Evolutionary conservation across 2,888 invertebrate genomes (phyloP), one percentile per base, ranked within the genome.

Genomic region (Drosophila acutilabella): DNA sequence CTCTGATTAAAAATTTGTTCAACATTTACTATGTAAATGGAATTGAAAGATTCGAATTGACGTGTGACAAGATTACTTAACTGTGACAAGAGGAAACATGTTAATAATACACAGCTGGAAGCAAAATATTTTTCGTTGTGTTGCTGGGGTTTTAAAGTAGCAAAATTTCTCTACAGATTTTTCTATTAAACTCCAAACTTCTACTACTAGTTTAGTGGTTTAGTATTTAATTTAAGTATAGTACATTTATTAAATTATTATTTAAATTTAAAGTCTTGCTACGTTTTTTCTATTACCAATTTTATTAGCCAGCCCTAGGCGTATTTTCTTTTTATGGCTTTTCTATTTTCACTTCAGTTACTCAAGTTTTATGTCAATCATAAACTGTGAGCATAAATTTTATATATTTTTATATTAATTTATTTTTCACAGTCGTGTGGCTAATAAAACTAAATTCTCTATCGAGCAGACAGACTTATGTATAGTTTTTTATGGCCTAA

Each of bases 1-100:
- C 57, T 48, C 45, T 57, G 64, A 68, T 68, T 68, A 68, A 64
- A 61, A 68, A 48, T 41, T 7, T 69, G 64, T 57, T 67, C n/a
- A 60, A 33, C 33, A 26, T 62, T 51, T 48, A 50, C 44, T 60
- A 57, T 59, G 62, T 62, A 53, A 64, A 77, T 75, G 78, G 64
- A 64, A 68, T 57, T 60, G 74, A 72, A 40, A 58, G 48, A 68
- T 73, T 57, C 45, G 56, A 68, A 61, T 54, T 54, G 54, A 60
- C 74, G 42, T 68, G 42, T 75, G 75, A 68, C 78, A 78, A 73
- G 76, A 71, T 58, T 41, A 66, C 66, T 53, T 62, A 61, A 50
- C 54, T 51, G 40, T 57, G 48, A 47, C 48, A 48, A 33, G 57
- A 42, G 42, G n/a, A n/a, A 44, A 56, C 54, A 44, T 56, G 33